Evolutionary conservation across 2,113 vertebrate genomes (phyloP), one percentile per base, ranked within the genome.

Genomic region (Cryptomyrus ogoouensis): DNA sequence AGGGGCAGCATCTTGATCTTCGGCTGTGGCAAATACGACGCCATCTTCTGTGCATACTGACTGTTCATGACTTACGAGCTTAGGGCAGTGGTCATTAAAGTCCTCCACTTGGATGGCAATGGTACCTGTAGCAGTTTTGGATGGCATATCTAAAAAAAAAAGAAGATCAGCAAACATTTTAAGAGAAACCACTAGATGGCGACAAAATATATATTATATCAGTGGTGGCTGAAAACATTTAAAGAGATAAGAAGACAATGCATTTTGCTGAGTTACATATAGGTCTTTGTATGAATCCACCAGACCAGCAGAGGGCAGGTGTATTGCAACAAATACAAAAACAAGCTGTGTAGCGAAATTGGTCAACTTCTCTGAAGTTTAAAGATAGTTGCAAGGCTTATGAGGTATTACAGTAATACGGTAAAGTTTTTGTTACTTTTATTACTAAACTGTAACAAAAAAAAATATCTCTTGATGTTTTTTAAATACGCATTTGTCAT

Each of bases 41-140:
- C 93, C 89, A 3, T 87, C 27, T 0, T 95, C 80, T 5, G 94
- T 94, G 83, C 98, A 99, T 39, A 98, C 42, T 0, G 49, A 95
- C 83, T 92, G 93, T 0, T 91, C 10, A 0, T 92, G 83, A 31
- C 95, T 94, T 12, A 93, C 93, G 90, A 99, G 92, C 5, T 56
- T 90, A 2, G 98, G 98, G 90, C 98, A 99, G 88, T 98, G 95
- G 94, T 99, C 97, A 91, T 99, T 99, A 50, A 92, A 92, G 93
- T 99, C 97, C 89, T 94, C 90, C 44, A 99, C 96, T 0, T 95
- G 92, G 92, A 99, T 95, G 35, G 95, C 90, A 0, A 99, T 83
- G 0, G 97, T 99, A 58, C 98, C 98, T 0, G 98, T 99, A 91
- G 96, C 93, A 0, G 98, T 98, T 95, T 97, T 96, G 39, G 88